Base-by-base conservation (phyloP, 2,797 vertebrate species). In the Enteromius radiatus region DNA sequence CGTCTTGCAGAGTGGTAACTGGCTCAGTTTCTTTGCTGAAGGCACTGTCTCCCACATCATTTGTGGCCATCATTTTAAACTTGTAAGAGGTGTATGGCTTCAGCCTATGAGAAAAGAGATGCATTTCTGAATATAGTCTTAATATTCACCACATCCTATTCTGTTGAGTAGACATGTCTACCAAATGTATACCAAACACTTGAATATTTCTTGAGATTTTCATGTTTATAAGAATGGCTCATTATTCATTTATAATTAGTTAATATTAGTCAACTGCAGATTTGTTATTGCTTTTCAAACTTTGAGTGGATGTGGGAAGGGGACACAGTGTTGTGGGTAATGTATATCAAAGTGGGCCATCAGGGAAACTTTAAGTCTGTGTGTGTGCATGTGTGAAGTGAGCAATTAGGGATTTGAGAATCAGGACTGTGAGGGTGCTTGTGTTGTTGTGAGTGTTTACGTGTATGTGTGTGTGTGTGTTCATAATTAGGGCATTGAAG, bases 11-110 rank as follows among this genome's bases (percentile, higher is more conserved):
- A 0, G 96, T 96, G 0, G 96, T 96, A 49, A 96, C 93, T 0
- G 95, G 92, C 63, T 96, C 95, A 0, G 96, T 96, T 92, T 96
- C 95, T 0, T 49, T 23, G 1, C 96, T 96, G 87, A 94, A 96
- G 86, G 93, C 89, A 0, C 96, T 96, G 91, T 96, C 95, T 75
- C 96, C 96, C 0, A 96, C 93, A 84, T 96, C 96, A 0, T 96
- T 96, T 89, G 96, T 96, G 12, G 96, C 95, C 88, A 95, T 96
- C 90, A 96, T 93, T 67, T 94, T 93, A 86, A 96, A 92, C 71
- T 95, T 95, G 88, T 96, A 96, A 28, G 96, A 96, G 45, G 96
- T 96, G 89, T 95, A 96, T 0, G 96, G 96, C 81, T 92, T 95
- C 87, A 96, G 85, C 87, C 96, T 96, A 31, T 23, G 45, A 65